Percentiles rank a stretch among this genome's conserved stretches.
Conservation (phyloP, 2,113 vertebrate species). For the Grus americana region DNA sequence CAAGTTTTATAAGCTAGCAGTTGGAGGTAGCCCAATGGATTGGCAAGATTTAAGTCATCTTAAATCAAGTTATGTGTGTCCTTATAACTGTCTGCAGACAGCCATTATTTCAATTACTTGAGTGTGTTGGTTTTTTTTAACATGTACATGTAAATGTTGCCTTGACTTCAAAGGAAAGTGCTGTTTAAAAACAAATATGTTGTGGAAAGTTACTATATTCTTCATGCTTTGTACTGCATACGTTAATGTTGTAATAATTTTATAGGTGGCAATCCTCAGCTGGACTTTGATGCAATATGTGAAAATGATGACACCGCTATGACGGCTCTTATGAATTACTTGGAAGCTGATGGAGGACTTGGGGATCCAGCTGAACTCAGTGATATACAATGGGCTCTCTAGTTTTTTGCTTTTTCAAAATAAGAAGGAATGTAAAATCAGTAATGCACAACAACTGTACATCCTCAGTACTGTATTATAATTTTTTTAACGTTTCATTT, state of each 20-base stretch:
- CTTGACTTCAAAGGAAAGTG: not conserved
- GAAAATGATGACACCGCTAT: conserved; percentile 86
- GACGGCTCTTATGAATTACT: conserved; percentile 91
- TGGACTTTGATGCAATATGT: conserved; percentile 87
- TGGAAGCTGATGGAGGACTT: conserved; percentile 89
- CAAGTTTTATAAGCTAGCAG: not conserved
- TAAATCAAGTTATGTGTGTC: not conserved
- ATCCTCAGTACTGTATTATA: conserved; percentile 65
- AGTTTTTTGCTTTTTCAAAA: conserved; percentile 35
- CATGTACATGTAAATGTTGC: not conserved
- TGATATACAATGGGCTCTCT: conserved; percentile 89
- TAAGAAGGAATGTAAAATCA: not conserved
- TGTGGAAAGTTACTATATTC: not conserved
- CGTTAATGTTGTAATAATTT: not conserved
- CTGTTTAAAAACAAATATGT: not conserved
- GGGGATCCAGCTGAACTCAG: conserved; percentile 84
- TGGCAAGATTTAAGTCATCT: not conserved
- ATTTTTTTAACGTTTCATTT: conserved; percentile 3
- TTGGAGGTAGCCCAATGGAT: not conserved
- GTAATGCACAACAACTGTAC: conserved; percentile 27
- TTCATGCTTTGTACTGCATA: not conserved
- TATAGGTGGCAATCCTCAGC: conserved; percentile 80
- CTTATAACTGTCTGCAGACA: not conserved
- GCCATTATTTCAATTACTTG: not conserved
- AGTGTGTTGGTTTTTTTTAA: not conserved